Percentiles rank a stretch among this genome's conserved stretches.
Conservation (phyloP, 2,888 invertebrate species). For the Tubulanus polymorphus region DNA sequence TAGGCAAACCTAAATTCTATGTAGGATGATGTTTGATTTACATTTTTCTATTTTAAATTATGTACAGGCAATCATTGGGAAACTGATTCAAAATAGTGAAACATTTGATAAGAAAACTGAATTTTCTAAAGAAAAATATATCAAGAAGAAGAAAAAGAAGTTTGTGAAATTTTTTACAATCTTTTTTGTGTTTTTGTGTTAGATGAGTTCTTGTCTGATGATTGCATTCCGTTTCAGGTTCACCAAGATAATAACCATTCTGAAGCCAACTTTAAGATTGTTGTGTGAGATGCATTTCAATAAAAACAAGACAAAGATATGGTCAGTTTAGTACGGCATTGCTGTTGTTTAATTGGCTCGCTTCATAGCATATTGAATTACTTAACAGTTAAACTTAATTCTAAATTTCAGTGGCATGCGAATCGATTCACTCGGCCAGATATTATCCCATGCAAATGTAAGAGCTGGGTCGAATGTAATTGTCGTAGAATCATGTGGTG, state of each 20-base stretch:
- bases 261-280: conserved; percentile 76
- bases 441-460: conserved; percentile 77
- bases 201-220: background rate
- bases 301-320: conserved; percentile 63
- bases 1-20: background rate
- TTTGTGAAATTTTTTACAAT: no score
- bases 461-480: conserved; percentile 62
- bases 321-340: conserved; percentile 40
- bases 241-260: conserved; percentile 54
- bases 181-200: no score
- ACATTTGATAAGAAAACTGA: conserved; percentile 87
- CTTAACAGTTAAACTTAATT: no score
- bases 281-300: conserved; percentile 79
- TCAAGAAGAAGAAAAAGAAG: conserved; percentile 89
- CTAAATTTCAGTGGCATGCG: conserved; percentile 67
- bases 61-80: conserved; percentile 70
- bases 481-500: conserved; percentile 83
- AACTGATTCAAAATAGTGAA: conserved; percentile 83
- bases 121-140: conserved; percentile 82
- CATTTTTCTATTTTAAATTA: conserved; percentile 6
- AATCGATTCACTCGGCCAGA: conserved; percentile 83
- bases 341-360: no score
- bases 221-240: conserved; percentile 34
- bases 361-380: no score
- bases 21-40: background rate